phyloP scores from a whole-genome alignment of 2,888 invertebrate species.

The Drosophila infuscata region DNA sequence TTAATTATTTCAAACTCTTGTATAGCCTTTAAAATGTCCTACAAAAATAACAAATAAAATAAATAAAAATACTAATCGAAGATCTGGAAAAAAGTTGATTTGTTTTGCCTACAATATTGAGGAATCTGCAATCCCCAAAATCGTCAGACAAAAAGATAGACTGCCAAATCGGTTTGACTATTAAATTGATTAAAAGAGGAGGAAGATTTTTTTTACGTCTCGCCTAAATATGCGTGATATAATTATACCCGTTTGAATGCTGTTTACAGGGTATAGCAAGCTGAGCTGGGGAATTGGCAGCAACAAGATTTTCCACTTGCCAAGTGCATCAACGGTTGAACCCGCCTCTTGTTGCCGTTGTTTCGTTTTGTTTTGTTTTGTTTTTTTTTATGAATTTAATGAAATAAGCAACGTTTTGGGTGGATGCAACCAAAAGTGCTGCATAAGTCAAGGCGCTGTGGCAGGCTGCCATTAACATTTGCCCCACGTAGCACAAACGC shows the following conservation, averaged over 20 bases:
- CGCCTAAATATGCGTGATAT: background rate
- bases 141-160: too few species aligned
- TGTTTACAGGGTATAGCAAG: slow-evolving; percentile 16
- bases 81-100: too few species aligned
- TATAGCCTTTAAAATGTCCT: background rate
- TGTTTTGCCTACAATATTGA: too few species aligned
- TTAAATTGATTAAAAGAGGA: background rate
- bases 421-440: slow-evolving; percentile 61
- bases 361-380: slow-evolving; percentile 14
- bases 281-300: slow-evolving; percentile 45
- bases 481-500: slow-evolving; percentile 62
- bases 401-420: slow-evolving; percentile 63
- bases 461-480: slow-evolving; percentile 65
- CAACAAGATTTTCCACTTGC: slow-evolving; percentile 72
- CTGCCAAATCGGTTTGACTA: background rate
- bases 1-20: too few species aligned
- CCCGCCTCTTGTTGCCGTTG: slow-evolving; percentile 15
- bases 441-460: slow-evolving; percentile 60
- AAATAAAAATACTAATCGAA: background rate
- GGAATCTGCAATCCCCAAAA: too few species aligned
- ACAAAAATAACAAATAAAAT: too few species aligned
- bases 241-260: background rate
- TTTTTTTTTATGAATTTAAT: slow-evolving; percentile 65
- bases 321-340: slow-evolving; percentile 32
- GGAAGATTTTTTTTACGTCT: background rate